These are phyloP conservation scores for Celastrina argiolus DNA, from an alignment of 2,888 invertebrate genomes.

Conservation along the genomic window DNA sequence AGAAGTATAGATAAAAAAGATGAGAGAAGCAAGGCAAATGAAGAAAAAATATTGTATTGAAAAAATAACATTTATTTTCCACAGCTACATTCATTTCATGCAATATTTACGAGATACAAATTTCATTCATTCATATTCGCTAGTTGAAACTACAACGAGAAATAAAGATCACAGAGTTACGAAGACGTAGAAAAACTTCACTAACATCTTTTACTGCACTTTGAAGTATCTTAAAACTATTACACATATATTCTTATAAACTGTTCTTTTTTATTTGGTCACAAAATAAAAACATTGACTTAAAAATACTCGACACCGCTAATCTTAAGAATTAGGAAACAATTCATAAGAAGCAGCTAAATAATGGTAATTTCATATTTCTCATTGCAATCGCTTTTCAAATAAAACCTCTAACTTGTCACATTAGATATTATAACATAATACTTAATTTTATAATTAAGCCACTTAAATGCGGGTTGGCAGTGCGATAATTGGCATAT, in stretches of 20 bases:
- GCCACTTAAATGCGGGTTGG: constrained; percentile 61
- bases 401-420: constrained; percentile 29
- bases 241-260: constrained; percentile 49
- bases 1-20: not conserved
- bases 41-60: constrained; percentile 33
- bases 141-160: constrained; percentile 65
- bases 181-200: constrained; percentile 63
- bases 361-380: constrained; percentile 21
- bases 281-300: constrained; percentile 64
- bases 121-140: constrained; percentile 59
- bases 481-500: constrained; percentile 43
- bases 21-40: constrained; percentile 30
- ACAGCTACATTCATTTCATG: constrained; percentile 71
- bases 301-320: constrained; percentile 57
- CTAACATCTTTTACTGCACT: constrained; percentile 66
- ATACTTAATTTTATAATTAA: constrained; percentile 28
- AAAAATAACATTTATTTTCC: constrained; percentile 75
- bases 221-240: constrained; percentile 61
- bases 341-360: constrained; percentile 33
- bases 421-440: constrained; percentile 24
- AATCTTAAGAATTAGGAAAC: constrained; percentile 61
- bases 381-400: constrained; percentile 24
- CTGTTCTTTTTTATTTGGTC: constrained; percentile 69
- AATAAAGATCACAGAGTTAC: constrained; percentile 72
- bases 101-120: constrained; percentile 68